Percentiles rank a stretch among this genome's conserved stretches.
phyloP scores from a whole-genome alignment of 2,888 invertebrate genomes.

The Caenorhabditis sp. region DNA sequence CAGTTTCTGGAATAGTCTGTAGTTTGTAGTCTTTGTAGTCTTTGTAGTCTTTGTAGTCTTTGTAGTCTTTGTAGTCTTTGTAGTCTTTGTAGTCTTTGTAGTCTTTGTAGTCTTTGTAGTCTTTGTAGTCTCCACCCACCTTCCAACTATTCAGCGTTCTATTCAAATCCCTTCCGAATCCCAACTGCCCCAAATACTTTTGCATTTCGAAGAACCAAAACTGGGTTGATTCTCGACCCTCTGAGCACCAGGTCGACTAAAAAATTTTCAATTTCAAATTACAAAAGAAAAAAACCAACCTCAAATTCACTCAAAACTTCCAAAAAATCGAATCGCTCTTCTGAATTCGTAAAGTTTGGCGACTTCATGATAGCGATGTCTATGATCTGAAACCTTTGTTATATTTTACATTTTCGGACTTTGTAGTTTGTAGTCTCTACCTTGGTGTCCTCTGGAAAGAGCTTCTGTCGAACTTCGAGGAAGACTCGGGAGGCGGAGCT shows the following conservation, averaged over 20 bases:
- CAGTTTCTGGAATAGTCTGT: constrained; percentile 70
- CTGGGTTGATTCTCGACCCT: constrained; percentile 70
- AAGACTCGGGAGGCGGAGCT: constrained; percentile 74
- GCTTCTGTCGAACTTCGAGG: constrained; percentile 69
- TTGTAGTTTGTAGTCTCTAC: constrained; percentile 17
- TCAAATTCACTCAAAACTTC: constrained; percentile 71
- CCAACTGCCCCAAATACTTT: constrained; percentile 72
- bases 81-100: constrained; percentile 10
- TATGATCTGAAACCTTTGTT: constrained; percentile 60
- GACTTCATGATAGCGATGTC: constrained; percentile 78
- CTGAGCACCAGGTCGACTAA: constrained; percentile 68
- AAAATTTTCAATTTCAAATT: not conserved
- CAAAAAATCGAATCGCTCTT: constrained; percentile 68
- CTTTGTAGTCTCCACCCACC: constrained; percentile 60
- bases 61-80: constrained; percentile 10
- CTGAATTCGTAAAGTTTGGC: constrained; percentile 71
- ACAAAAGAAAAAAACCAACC: constrained; percentile 11
- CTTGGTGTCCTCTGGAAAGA: constrained; percentile 52
- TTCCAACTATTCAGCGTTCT: constrained; percentile 68
- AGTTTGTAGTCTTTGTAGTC: constrained; percentile 9
- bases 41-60: constrained; percentile 12
- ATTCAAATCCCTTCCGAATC: constrained; percentile 72
- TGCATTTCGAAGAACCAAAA: constrained; percentile 79
- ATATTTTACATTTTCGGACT: no score
- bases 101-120: constrained; percentile 12